Base-by-base conservation (phyloP, 2,888 invertebrate species). In the Drosophila rellima region DNA sequence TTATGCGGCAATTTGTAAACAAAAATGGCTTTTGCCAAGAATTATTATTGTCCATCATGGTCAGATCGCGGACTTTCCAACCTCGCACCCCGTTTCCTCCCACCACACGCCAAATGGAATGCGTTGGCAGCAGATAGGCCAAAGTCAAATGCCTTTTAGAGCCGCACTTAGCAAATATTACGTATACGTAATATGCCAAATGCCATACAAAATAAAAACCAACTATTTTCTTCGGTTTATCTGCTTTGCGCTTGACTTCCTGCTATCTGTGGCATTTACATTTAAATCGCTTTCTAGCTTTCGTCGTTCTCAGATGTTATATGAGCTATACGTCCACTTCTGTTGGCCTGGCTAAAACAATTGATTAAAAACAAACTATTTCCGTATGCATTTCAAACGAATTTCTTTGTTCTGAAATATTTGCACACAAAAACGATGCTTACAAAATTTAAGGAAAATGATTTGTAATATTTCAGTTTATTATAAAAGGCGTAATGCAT, bases 11-110 rank as follows among this genome's bases (percentile, higher is more conserved):
- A 85, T 85, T 85, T 85, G 85, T 85, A 85, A 86, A 88, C 88
- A 88, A 88, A 85, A 85, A 85, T 88, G 85, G 88, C 77, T 88
- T 86, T 88, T 86, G 88, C 86, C 88, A 84, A 85, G 84, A 88
- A 85, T 79, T 85, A 85, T 85, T 85, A 88, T 80, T 85, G 88
- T 85, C 86, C 86, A 88, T 85, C 85, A 88, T 82, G 86, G 73
- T 54, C 56, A 61, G 51, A 11, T 51, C 35, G 26, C 63, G 44
- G 37, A 44, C 76, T 54, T 23, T 37, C 20, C n/a, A 33, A 37
- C 37, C 47, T 31, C 23, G 23, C 42, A n/a, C 11, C 23, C 40
- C 13, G 13, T 23, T 6, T 11, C 44, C 15, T 13, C 18, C 39
- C 13, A 2, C 2, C 40, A 33, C 40, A 42, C 11, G 37, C 35